These are phyloP conservation scores for Octopus sinensis DNA, from an alignment of 1,140 invertebrate genomes.

Conservation along the genomic window DNA sequence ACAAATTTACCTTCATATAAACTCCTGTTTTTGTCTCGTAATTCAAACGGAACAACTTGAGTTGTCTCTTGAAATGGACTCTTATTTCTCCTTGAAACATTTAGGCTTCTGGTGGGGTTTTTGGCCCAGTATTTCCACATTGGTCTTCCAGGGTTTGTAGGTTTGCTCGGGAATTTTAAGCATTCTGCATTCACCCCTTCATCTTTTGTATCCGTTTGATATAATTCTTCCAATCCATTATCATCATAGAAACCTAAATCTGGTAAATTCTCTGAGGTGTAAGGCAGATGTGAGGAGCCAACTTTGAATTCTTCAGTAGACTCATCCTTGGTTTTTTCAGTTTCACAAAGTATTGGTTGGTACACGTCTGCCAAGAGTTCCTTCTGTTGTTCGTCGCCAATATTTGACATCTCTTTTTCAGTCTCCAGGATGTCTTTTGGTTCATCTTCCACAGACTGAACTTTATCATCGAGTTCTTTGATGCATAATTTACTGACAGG, in stretches of 20 bases:
- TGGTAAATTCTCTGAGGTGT: neutral
- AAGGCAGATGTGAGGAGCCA: neutral
- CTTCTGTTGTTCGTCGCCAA: slow-evolving; percentile 29
- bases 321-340: slow-evolving; percentile 16
- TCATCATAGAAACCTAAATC: slow-evolving; percentile 12
- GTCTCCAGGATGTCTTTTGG: slow-evolving; percentile 42
- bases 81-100: slow-evolving; percentile 16
- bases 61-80: slow-evolving; percentile 48
- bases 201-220: slow-evolving; percentile 18
- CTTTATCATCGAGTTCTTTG: slow-evolving; percentile 43
- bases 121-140: slow-evolving; percentile 48
- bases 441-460: slow-evolving; percentile 37
- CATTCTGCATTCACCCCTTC: slow-evolving; percentile 38
- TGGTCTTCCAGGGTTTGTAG: slow-evolving; percentile 26
- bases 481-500: slow-evolving; percentile 46
- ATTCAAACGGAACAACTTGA: slow-evolving; percentile 45
- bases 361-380: neutral
- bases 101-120: slow-evolving; percentile 31
- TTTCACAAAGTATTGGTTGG: slow-evolving; percentile 17
- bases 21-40: slow-evolving; percentile 33
- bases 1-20: slow-evolving; percentile 37
- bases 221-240: slow-evolving; percentile 21
- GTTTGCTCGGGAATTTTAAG: slow-evolving; percentile 22
- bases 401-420: slow-evolving; percentile 39
- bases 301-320: slow-evolving; percentile 11